Evolutionary conservation across 2,888 invertebrate genomes (phyloP), one percentile per base, ranked within the genome.

Genomic region (Omphaloscelis lunosa): DNA sequence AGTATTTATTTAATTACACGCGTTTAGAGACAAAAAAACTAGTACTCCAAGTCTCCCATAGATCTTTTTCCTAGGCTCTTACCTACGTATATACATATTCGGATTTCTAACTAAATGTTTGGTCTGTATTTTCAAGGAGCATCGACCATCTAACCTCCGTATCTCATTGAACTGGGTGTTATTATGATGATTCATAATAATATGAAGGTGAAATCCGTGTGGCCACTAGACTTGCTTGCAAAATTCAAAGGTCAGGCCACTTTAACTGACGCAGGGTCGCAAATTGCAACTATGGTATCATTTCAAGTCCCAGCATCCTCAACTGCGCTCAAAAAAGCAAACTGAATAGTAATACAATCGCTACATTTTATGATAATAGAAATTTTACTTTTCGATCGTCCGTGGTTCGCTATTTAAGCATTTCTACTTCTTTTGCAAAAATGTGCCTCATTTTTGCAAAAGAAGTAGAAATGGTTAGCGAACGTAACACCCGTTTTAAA

Each of bases 1-100:
- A 84, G 80, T 86, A 79, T 84, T 80, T 87, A 84, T 86, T 85
- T 81, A 79, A 87, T 85, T 78, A 80, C 75, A 75, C 75, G 69
- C 68, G 62, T 74, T 75, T 66, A 69, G 56, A 70, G 61, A 69
- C 59, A 39, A 78, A 80, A 80, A 77, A 61, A 61, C 59, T 34
- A 27, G 11, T 27, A 27, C 58, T 41, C n/a, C 6, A 29, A 41
- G n/a, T 9, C 56, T 67, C 20, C 9, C 15, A 65, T 45, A 34
- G n/a, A 69, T 45, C 7, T 74, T 58, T 53, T 68, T 65, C 34
- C 6, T 27, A 2, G 20, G 1, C 0, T 68, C 78, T 51, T 48
- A 9, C 11, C 34, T 34, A 34, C 34, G 34, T 34, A 34, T 59
- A 15, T 71, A 51, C 51, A 51, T 51, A 23, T 29, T 58, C 17